Base-by-base conservation (phyloP, 1,140 invertebrate species). In the Aphaenogaster ashmeadi region DNA sequence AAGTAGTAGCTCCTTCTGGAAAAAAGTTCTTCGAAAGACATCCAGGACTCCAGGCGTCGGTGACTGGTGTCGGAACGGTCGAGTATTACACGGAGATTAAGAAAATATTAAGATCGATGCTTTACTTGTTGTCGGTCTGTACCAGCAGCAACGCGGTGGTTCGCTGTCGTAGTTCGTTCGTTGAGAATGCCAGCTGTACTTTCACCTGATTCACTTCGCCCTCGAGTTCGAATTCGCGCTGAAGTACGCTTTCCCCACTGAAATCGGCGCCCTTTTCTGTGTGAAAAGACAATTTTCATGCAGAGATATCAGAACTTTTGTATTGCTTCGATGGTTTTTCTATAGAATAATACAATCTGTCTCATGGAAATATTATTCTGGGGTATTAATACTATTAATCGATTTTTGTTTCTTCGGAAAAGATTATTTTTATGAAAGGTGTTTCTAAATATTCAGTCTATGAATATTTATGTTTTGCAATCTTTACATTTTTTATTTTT, bases 221-320 rank as follows among this genome's bases (percentile, higher is more conserved):
- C 56, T 97, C 96, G 0, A 98, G 92, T 7, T 97, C 96, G 92
- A 98, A 98, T 92, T 97, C 97, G 52, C 98, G 96, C 91, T 97
- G 97, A 44, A 98, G 94, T 74, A 97, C 97, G 27, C 98, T 98
- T 91, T 98, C 97, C 0, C 98, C 98, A 88, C 98, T 97, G 91
- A 99, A 99, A 92, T 98, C 97, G 0, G 98, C 98, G 5, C 98
- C 98, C 93, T 98, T 98, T 93, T 98, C 98, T 96, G 50, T 38
- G 96, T 95, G 93, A 96, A 66, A 96, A 91, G 96, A 97, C 87
- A 96, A 96, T 81, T 67, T 88, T 69, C 27, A n/a, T 2, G 1
- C 5, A 47, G 47, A 69, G 2, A 54, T 7, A 27, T 67, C 7
- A 47, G n/a, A 50, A 18, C 9, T 64, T n/a, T 50, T 5, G 18